Evolutionary conservation across 2,888 invertebrate species (phyloP).

Genomic region (Spodoptera picta): DNA sequence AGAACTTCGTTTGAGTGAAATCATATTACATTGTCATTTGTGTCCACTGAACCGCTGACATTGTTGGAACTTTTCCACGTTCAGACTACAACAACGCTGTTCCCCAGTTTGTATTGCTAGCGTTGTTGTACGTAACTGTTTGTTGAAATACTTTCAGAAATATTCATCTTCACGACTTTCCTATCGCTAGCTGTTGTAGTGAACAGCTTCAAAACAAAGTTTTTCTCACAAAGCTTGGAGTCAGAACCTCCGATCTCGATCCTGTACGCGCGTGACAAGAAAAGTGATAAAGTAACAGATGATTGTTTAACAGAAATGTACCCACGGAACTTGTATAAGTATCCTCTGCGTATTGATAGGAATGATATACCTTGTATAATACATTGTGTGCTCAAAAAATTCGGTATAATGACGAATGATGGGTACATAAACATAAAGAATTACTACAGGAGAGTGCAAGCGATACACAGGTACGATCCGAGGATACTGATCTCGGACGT

Average conservation of each 20-base stretch:
- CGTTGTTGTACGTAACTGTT: slow-evolving; percentile 34
- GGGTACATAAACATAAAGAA: slow-evolving; percentile 81
- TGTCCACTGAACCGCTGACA: slow-evolving; percentile 8
- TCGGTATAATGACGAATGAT: slow-evolving; percentile 84
- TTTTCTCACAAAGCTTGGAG: slow-evolving; percentile 77
- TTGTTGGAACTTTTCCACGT: slow-evolving; percentile 24
- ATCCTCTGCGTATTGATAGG: slow-evolving; percentile 78
- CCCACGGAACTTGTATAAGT: slow-evolving; percentile 80
- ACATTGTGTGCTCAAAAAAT: slow-evolving; percentile 84
- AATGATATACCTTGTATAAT: slow-evolving; percentile 84
- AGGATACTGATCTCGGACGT: slow-evolving; percentile 84
- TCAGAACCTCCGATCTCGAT: slow-evolving; percentile 80
- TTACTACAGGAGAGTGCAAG: slow-evolving; percentile 81
- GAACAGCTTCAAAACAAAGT: slow-evolving; percentile 70
- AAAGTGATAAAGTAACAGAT: slow-evolving; percentile 77
- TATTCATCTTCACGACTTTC: slow-evolving; percentile 64
- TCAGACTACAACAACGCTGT: slow-evolving; percentile 6
- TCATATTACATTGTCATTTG: slow-evolving; percentile 29
- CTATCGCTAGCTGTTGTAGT: slow-evolving; percentile 66
- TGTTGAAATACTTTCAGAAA: slow-evolving; percentile 73
- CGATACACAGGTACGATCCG: slow-evolving; percentile 83
- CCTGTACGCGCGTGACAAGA: slow-evolving; percentile 80
- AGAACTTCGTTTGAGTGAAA: slow-evolving; percentile 26
- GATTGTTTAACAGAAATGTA: slow-evolving; percentile 83
- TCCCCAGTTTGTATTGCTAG: slow-evolving; percentile 2